Conservation (phyloP, 2,113 vertebrate species). For the Bubalus kerabau region DNA sequence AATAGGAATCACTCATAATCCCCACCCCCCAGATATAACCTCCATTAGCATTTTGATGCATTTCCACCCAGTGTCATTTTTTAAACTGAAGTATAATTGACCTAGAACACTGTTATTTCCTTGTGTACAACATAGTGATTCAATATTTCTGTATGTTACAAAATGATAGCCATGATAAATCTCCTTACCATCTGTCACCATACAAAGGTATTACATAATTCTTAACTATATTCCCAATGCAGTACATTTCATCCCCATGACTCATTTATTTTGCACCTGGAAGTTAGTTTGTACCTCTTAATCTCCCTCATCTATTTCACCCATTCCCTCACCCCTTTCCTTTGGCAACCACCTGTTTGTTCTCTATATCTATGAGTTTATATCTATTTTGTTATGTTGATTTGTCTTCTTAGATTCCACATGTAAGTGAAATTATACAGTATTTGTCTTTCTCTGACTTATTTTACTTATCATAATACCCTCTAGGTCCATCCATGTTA, state of each 20-base stretch:
- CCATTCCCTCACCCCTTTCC: not conserved
- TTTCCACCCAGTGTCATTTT: not conserved
- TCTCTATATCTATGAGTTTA: not conserved
- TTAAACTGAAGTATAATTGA: not conserved
- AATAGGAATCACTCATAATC: not conserved
- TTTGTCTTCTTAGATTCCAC: not conserved
- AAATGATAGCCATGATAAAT: not conserved
- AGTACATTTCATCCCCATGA: not conserved
- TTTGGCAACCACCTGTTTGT: not conserved
- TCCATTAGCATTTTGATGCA: not conserved
- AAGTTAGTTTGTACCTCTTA: not conserved
- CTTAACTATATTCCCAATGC: not conserved
- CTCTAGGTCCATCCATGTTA: not conserved
- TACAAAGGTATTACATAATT: not conserved
- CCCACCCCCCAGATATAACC: not conserved
- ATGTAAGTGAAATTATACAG: not conserved
- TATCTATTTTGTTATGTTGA: not conserved
- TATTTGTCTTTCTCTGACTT: not conserved
- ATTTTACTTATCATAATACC: not conserved
- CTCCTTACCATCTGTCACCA: not conserved
- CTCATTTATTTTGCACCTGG: not conserved
- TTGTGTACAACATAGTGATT: not conserved
- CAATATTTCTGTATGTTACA: not conserved
- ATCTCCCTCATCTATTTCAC: not conserved
- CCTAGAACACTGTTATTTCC: not conserved